A percentile compares a stretch with the other conserved stretches of the same genome.
Conservation (phyloP, 2,797 vertebrate species). For the Mallotus villosus region DNA sequence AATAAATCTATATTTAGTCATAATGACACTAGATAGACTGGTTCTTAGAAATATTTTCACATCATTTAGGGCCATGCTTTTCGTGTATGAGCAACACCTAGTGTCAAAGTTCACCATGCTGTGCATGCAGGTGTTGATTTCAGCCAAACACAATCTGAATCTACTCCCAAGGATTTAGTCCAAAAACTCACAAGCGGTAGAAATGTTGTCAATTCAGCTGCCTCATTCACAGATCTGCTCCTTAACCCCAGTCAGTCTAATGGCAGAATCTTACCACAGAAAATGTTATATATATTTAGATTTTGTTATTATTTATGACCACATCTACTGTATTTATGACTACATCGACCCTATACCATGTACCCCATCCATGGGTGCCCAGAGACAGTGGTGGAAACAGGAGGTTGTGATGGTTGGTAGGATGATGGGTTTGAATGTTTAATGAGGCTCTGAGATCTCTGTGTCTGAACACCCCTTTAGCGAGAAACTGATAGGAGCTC, state of each 20-base stretch:
- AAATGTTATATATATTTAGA: constrained; percentile 20
- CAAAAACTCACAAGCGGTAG: no score
- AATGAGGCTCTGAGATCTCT: background rate
- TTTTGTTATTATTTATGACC: constrained; percentile 7
- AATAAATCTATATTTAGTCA: background rate
- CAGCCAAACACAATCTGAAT: background rate
- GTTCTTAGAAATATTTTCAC: background rate
- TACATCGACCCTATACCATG: background rate
- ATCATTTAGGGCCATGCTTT: background rate
- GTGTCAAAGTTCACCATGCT: background rate
- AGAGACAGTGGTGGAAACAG: no score
- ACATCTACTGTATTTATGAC: constrained; percentile 16
- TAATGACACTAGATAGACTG: background rate
- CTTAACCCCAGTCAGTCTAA: constrained; percentile 2
- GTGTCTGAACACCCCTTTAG: background rate
- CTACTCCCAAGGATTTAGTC: background rate
- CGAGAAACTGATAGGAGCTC: background rate
- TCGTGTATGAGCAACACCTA: background rate
- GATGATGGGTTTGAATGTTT: no score
- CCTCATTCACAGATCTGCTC: no score
- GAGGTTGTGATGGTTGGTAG: no score
- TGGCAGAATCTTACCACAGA: constrained; percentile 1
- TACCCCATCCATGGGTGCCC: background rate
- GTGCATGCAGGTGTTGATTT: background rate
- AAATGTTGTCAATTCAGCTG: background rate